Evolutionary conservation across 1,140 invertebrate genomes (phyloP).

Genomic region (Popillia japonica): DNA sequence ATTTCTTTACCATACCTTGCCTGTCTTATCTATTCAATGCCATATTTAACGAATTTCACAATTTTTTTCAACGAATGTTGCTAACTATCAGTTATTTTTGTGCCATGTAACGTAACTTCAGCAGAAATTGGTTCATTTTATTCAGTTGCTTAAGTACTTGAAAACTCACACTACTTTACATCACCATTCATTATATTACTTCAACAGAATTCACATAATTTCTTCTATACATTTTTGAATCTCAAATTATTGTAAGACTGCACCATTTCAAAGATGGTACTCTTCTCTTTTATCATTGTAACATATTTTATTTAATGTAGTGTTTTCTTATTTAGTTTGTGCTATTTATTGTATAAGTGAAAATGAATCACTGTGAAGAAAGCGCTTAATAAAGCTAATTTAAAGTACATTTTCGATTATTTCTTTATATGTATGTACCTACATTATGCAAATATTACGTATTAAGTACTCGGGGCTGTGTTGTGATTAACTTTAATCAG

Average conservation of each 20-base stretch:
- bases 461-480: too few species aligned
- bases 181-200: background rate
- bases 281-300: slow-evolving; percentile 16
- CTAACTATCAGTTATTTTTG: background rate
- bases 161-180: background rate
- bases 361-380: slow-evolving; percentile 65
- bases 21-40: background rate
- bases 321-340: background rate
- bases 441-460: too few species aligned
- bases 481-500: too few species aligned
- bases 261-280: slow-evolving; percentile 34
- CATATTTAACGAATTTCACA: background rate
- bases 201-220: background rate
- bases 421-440: too few species aligned
- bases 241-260: slow-evolving; percentile 35
- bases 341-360: slow-evolving; percentile 35
- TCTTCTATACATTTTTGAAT: slow-evolving; percentile 16
- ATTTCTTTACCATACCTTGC: background rate
- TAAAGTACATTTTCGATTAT: slow-evolving; percentile 59
- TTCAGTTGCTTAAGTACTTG: background rate
- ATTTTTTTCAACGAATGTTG: background rate
- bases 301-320: slow-evolving; percentile 32
- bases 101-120: slow-evolving; percentile 21
- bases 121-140: background rate
- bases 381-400: slow-evolving; percentile 63